These are phyloP conservation scores for Ceratina australensis DNA, from an alignment of 1,140 invertebrate genomes.

Conservation along the genomic window DNA sequence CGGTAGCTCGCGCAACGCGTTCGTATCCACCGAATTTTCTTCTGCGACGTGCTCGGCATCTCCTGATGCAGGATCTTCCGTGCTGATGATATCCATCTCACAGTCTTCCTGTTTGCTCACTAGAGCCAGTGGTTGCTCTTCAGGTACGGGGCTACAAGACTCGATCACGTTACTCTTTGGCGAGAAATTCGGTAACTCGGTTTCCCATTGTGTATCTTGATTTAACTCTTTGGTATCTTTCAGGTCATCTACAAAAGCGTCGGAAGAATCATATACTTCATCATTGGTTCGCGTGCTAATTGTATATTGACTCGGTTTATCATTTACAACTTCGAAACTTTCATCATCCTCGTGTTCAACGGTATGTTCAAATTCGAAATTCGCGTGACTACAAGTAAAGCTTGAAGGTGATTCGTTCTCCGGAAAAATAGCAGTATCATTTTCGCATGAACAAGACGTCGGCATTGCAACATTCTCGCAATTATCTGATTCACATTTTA, in stretches of 20 bases:
- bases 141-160: conserved; percentile 21
- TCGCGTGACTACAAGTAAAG: background rate
- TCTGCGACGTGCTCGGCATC: conserved; percentile 2
- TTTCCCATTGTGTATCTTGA: conserved; percentile 8
- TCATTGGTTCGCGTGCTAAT: conserved; percentile 17
- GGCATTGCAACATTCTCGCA: conserved; percentile 9
- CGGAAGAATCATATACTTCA: conserved; percentile 14
- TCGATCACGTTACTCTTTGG: conserved; percentile 20
- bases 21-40: conserved; percentile 25
- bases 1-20: background rate
- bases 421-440: conserved; percentile 2
- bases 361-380: conserved; percentile 19
- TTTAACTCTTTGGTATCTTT: conserved; percentile 10
- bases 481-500: conserved; percentile 6
- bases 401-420: conserved; percentile 3
- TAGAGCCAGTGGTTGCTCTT: conserved; percentile 49
- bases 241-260: conserved; percentile 10
- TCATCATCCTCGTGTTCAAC: conserved; percentile 12
- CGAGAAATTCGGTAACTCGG: background rate
- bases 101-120: conserved; percentile 15
- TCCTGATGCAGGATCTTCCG: conserved; percentile 11
- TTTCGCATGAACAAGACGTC: background rate
- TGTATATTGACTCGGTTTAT: conserved; percentile 13
- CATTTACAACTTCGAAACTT: conserved; percentile 11
- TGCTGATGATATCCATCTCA: background rate